Percentiles rank a stretch among this genome's conserved stretches.
Evolutionary conservation across 2,888 invertebrate species (phyloP).

Genomic region (Cosmia trapezina): DNA sequence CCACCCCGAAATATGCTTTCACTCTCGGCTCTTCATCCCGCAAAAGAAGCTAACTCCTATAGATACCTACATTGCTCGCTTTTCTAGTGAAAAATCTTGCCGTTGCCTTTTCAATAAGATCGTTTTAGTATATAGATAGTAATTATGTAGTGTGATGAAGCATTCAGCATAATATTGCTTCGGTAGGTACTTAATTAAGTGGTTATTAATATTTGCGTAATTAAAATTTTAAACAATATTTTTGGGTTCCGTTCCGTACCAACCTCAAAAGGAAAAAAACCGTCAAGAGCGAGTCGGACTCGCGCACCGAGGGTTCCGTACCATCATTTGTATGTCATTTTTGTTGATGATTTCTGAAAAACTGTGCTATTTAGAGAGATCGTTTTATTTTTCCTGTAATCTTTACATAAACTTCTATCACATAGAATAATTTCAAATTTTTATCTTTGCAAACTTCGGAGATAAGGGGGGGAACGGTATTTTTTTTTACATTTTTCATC

Average conservation of each 20-base stretch:
- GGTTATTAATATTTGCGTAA: too few relatives aligned
- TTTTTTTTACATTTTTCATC: too few relatives aligned
- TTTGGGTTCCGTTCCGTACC: background rate
- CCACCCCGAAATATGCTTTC: constrained; percentile 87
- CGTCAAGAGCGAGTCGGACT: too few relatives aligned
- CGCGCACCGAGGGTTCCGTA: too few relatives aligned
- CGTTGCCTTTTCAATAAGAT: constrained; percentile 17
- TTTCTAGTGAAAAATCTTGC: constrained; percentile 39
- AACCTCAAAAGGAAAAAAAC: background rate
- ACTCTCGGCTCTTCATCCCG: constrained; percentile 84
- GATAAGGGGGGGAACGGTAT: too few relatives aligned
- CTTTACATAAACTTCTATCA: too few relatives aligned
- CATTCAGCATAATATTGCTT: background rate
- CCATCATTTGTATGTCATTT: too few relatives aligned
- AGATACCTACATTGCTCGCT: constrained; percentile 48
- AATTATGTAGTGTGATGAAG: background rate
- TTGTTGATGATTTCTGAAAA: too few relatives aligned
- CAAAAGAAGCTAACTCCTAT: constrained; percentile 66
- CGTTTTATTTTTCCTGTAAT: too few relatives aligned
- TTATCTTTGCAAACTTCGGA: too few relatives aligned
- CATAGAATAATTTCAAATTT: too few relatives aligned
- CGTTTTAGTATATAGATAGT: background rate
- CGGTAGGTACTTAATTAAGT: background rate
- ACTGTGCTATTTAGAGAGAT: too few relatives aligned
- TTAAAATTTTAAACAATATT: constrained; percentile 1